Evolutionary conservation across 2,113 vertebrate species (phyloP).

Genomic region (Hemibagrus wyckioides): DNA sequence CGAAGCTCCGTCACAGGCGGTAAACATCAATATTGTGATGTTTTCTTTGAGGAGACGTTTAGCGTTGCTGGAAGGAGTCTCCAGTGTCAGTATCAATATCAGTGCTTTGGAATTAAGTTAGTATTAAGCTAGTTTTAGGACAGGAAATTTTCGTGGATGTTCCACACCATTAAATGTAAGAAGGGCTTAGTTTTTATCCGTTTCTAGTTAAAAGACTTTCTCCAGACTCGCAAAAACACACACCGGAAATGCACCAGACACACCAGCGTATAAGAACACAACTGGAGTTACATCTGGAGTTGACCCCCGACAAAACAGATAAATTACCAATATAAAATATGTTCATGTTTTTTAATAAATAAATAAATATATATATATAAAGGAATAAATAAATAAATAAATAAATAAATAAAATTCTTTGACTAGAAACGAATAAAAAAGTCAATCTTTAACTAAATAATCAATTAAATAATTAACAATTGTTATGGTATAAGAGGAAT

Average conservation of each 20-base stretch:
- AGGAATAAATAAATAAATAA: too few species aligned
- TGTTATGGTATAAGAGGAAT: background rate
- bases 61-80: background rate
- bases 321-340: too few species aligned
- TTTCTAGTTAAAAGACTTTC: too few species aligned
- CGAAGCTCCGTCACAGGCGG: background rate
- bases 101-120: background rate
- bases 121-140: background rate
- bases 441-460: background rate
- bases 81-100: background rate
- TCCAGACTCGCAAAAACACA: too few species aligned
- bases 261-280: too few species aligned
- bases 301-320: too few species aligned
- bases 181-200: too few species aligned
- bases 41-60: background rate
- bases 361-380: too few species aligned
- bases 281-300: too few species aligned
- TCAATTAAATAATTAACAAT: background rate
- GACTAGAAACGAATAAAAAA: background rate
- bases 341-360: too few species aligned
- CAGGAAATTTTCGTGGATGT: background rate
- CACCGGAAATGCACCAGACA: too few species aligned
- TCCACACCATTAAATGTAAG: background rate
- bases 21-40: background rate
- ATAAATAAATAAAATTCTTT: too few species aligned